phyloP scores from a whole-genome alignment of 2,888 invertebrate species.

The Craniophora ligustri region DNA sequence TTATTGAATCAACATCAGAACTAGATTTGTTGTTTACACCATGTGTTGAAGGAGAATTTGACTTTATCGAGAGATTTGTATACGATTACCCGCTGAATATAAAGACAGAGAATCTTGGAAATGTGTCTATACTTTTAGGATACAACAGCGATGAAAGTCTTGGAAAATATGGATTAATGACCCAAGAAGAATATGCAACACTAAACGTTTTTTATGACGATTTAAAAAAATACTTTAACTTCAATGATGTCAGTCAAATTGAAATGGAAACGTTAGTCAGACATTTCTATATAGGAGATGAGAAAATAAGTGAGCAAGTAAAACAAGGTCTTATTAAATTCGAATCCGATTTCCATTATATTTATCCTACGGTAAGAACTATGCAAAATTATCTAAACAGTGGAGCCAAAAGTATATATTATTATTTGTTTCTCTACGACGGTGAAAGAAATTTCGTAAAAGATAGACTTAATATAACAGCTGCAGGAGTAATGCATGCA shows the following conservation, averaged over 20 bases:
- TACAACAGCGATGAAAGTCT: conserved; percentile 59
- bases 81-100: conserved; percentile 58
- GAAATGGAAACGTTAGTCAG: conserved; percentile 58
- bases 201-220: conserved; percentile 43
- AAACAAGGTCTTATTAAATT: conserved; percentile 59
- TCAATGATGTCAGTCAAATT: conserved; percentile 45
- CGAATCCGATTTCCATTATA: conserved; percentile 62
- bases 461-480: conserved; percentile 52
- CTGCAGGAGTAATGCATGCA: conserved; percentile 60
- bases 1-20: conserved; percentile 60
- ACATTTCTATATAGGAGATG: conserved; percentile 71
- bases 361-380: conserved; percentile 57
- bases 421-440: conserved; percentile 69
- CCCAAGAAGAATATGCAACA: conserved; percentile 36
- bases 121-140: conserved; percentile 61
- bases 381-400: conserved; percentile 61
- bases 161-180: conserved; percentile 21
- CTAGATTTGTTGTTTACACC: conserved; percentile 52
- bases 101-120: conserved; percentile 41
- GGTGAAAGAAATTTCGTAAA: conserved; percentile 68
- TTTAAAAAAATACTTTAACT: conserved; percentile 53
- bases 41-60: conserved; percentile 65
- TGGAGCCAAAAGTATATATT: conserved; percentile 59
- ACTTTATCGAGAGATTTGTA: conserved; percentile 59
- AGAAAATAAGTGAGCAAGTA: conserved; percentile 45